Percentiles rank a stretch among this genome's conserved stretches.
These are phyloP conservation scores for Amorpha juglandis DNA, from an alignment of 2,888 invertebrate species.

Conservation along the genomic window DNA sequence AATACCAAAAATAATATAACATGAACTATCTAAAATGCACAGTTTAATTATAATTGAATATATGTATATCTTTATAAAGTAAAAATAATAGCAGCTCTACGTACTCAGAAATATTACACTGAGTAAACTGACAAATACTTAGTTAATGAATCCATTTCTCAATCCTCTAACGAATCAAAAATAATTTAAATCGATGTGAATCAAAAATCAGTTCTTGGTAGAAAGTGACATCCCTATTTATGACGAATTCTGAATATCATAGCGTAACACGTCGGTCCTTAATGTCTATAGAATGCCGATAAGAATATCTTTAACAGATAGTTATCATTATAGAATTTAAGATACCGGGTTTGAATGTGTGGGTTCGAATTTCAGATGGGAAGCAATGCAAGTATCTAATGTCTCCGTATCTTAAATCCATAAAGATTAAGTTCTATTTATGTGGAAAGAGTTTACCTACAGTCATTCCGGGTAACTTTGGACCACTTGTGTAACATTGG, in stretches of 20 bases:
- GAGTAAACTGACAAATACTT: too few species aligned
- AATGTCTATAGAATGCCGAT: not conserved
- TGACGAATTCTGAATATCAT: not conserved
- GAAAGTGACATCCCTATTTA: slow-evolving; percentile 3
- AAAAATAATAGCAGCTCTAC: too few species aligned
- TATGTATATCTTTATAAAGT: too few species aligned
- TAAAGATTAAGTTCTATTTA: too few species aligned
- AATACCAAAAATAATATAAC: too few species aligned
- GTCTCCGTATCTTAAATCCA: too few species aligned
- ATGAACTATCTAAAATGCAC: too few species aligned
- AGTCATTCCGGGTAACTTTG: too few species aligned
- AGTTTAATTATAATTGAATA: too few species aligned
- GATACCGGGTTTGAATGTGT: not conserved
- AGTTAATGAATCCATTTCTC: not conserved
- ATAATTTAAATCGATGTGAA: not conserved
- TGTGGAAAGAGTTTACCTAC: too few species aligned
- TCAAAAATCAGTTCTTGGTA: not conserved
- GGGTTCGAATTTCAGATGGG: not conserved
- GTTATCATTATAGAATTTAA: not conserved
- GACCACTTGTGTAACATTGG: too few species aligned
- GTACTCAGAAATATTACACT: too few species aligned
- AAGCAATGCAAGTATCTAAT: not conserved
- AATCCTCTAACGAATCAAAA: not conserved
- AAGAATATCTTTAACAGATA: not conserved
- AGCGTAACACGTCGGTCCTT: not conserved